Evolutionary conservation across 2,797 vertebrate species (phyloP), one percentile per base, ranked within the genome.

Genomic region (Phalloptychus januarius): DNA sequence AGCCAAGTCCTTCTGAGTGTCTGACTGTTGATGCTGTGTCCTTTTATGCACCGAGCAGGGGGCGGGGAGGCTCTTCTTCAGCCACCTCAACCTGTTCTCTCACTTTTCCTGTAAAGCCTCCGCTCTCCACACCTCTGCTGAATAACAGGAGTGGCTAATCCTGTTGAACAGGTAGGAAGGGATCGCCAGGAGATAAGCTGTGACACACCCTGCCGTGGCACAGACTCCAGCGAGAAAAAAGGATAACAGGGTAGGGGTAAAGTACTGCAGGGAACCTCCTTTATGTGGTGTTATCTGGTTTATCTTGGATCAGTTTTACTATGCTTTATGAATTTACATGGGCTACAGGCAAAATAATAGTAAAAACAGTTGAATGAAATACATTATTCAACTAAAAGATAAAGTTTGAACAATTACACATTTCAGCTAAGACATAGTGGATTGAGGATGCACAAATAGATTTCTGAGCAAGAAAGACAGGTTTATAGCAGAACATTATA

Each of bases 1-100:
- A 96, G 94, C 93, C 89, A 82, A 93, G 82, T 95, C 93, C 95
- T 92, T 95, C 91, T 96, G 94, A 92, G 90, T 95, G 90, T 84
- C 86, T 78, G 12, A 85, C 86, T 80, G 72, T 69, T 65, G 71
- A 28, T 79, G 63, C 77, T 36, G 67, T 0, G 79, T 61, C 76
- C 85, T 91, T 96, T 95, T 95, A 95, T 61, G 16, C 40, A 28
- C 63, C n/a, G 58, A 69, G 1, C 8, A 78, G 79, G 18, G 85
- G 89, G 91, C 90, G 83, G 93, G 77, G 8, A 56, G 71, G 33
- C 25, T 36, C 46, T 25, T 48, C 83, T 61, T 81, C 20, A 4
- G 81, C 65, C 54, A 67, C 79, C 79, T 31, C 46, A 83, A 91
- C 89, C 91, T 92, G 90, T 81, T 78, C 81, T 92, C 85, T 93